Evolutionary conservation across 2,113 vertebrate genomes (phyloP).

Genomic region (Malurus melanocephalus): DNA sequence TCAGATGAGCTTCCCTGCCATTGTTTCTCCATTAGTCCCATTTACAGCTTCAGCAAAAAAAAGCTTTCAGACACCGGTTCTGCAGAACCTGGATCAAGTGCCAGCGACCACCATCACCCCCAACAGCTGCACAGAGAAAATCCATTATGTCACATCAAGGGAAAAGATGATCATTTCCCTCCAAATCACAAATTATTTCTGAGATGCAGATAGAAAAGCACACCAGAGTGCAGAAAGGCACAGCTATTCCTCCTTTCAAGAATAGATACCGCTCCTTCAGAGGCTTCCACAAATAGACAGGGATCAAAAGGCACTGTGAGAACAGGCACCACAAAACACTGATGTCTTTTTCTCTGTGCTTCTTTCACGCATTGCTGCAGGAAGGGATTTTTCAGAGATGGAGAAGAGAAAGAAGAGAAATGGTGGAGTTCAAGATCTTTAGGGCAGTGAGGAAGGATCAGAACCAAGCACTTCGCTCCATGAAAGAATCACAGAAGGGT

Average conservation of each 20-base stretch:
- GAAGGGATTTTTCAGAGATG: not conserved
- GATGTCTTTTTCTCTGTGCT: not conserved
- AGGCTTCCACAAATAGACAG: not conserved
- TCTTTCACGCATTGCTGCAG: not conserved
- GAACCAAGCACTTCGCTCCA: fast-evolving
- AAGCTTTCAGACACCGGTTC: not conserved
- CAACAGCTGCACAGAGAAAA: not conserved
- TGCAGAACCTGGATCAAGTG: not conserved
- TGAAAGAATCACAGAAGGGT: not conserved
- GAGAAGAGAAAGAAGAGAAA: not conserved
- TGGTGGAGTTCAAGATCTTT: not conserved
- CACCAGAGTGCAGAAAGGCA: not conserved
- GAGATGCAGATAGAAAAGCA: not conserved
- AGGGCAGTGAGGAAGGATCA: not conserved
- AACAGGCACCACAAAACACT: not conserved
- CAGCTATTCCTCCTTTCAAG: not conserved
- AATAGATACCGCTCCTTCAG: not conserved
- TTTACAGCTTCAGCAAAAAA: not conserved
- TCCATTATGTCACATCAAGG: not conserved
- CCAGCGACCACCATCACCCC: not conserved
- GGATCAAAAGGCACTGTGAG: not conserved
- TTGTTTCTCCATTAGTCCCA: not conserved
- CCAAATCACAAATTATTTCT: not conserved
- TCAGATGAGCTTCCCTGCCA: not conserved
- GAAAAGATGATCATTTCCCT: not conserved